Base-by-base conservation (phyloP, 1,140 invertebrate species). In the Lutraria rhynchaena region DNA sequence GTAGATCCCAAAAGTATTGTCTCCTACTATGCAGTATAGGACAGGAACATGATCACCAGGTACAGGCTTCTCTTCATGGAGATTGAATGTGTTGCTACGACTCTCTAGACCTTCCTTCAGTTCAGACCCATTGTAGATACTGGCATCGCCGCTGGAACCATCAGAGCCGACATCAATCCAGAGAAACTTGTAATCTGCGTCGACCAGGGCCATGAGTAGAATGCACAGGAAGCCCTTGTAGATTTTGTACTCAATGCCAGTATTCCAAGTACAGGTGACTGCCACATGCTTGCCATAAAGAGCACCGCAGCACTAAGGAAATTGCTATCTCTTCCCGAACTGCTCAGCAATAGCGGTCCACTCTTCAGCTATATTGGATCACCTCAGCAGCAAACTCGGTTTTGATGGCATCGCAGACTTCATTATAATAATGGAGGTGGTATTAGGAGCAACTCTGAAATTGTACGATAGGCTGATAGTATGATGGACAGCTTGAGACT, bases 201-300 rank as follows among this genome's bases (percentile, higher is more conserved):
- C n/a, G n/a, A n/a, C n/a, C n/a, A n/a, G n/a, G n/a, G n/a, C n/a
- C n/a, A n/a, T n/a, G n/a, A n/a, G n/a, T n/a, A n/a, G n/a, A n/a
- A n/a, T n/a, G n/a, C n/a, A n/a, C n/a, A n/a, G n/a, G n/a, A n/a
- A n/a, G n/a, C n/a, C n/a, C n/a, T n/a, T n/a, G n/a, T n/a, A n/a
- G n/a, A n/a, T n/a, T n/a, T n/a, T n/a, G n/a, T n/a, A n/a, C 29
- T 53, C n/a, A 17, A 76, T 58, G 11, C 69, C 82, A 46, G 29
- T 58, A 22, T 84, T 84, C n/a, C 29, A 37, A 74, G 76, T 69
- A 49, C 71, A 71, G 29, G 13, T 51, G 41, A 73, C 46, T 17
- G 53, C 44, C 11, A 87, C 63, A 53, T 85, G 83, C 55, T 85
- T 85, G 29, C 83, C 75, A 67, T 85, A 51, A 9, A 85, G 57